phyloP scores from a whole-genome alignment of 2,113 vertebrate species.

The Antechinus flavipes region DNA sequence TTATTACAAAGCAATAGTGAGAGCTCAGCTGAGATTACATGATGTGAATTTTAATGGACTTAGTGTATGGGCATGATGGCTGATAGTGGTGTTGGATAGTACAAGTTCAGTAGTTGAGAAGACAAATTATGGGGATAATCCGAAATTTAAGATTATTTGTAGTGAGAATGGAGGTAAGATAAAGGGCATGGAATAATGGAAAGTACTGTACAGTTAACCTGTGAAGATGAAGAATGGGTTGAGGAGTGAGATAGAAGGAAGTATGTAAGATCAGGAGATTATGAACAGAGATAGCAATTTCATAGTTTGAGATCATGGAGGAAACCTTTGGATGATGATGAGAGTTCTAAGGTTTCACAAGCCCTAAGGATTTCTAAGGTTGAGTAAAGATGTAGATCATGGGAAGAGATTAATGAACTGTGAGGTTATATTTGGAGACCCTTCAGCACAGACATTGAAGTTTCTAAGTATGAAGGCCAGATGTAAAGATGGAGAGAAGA shows the following conservation, averaged over 20 bases:
- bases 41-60: background rate
- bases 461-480: background rate
- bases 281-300: background rate
- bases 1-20: background rate
- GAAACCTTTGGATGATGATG: background rate
- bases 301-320: background rate
- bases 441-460: background rate
- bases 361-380: background rate
- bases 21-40: background rate
- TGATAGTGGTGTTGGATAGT: background rate
- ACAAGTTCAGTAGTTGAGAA: background rate
- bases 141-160: background rate
- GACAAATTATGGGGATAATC: background rate
- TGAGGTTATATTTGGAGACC: background rate
- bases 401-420: background rate
- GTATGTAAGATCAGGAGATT: background rate
- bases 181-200: background rate
- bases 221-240: background rate
- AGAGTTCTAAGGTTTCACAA: background rate
- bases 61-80: background rate
- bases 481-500: background rate
- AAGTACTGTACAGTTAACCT: background rate
- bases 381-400: background rate
- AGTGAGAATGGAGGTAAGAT: background rate
- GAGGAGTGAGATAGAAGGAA: background rate